Conservation (phyloP, 2,888 invertebrate genomes). For the Iphiclides podalirius region DNA sequence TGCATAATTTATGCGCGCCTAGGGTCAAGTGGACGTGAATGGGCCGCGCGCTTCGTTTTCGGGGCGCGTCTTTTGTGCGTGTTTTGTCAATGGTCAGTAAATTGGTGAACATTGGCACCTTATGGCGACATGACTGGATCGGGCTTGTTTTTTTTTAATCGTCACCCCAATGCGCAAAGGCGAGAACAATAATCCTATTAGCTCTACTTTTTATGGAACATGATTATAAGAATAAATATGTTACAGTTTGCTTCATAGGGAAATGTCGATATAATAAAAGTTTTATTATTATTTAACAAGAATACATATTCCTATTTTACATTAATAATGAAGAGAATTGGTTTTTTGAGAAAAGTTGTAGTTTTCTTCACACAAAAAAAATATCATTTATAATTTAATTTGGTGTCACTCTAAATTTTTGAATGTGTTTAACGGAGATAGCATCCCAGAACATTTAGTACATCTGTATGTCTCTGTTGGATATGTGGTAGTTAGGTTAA, state of each 20-base stretch:
- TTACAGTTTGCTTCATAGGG: slow-evolving; percentile 24
- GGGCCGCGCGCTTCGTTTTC: slow-evolving; percentile 21
- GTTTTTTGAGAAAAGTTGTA: no score
- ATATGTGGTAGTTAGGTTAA: no score
- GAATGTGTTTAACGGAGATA: no score
- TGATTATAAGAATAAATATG: slow-evolving; percentile 18
- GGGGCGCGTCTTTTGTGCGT: slow-evolving; percentile 34
- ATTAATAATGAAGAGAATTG: no score
- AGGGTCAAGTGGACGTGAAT: slow-evolving; percentile 72
- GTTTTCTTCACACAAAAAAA: no score
- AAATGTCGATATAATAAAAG: background rate
- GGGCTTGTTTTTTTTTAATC: slow-evolving; percentile 38
- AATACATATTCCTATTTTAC: no score
- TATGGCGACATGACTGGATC: slow-evolving; percentile 63
- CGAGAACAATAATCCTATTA: slow-evolving; percentile 53
- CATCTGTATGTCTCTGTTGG: no score
- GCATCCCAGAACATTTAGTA: no score
- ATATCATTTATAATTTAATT: no score
- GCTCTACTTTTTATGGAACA: slow-evolving; percentile 32
- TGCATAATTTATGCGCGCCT: slow-evolving; percentile 72
- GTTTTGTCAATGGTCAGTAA: slow-evolving; percentile 45
- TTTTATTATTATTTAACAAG: background rate
- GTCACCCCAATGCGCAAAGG: slow-evolving; percentile 18
- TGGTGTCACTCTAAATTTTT: no score
- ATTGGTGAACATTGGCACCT: slow-evolving; percentile 45